Evolutionary conservation across 2,797 vertebrate species (phyloP), one percentile per base, ranked within the genome.

Genomic region (Coccyzus lansbergi): DNA sequence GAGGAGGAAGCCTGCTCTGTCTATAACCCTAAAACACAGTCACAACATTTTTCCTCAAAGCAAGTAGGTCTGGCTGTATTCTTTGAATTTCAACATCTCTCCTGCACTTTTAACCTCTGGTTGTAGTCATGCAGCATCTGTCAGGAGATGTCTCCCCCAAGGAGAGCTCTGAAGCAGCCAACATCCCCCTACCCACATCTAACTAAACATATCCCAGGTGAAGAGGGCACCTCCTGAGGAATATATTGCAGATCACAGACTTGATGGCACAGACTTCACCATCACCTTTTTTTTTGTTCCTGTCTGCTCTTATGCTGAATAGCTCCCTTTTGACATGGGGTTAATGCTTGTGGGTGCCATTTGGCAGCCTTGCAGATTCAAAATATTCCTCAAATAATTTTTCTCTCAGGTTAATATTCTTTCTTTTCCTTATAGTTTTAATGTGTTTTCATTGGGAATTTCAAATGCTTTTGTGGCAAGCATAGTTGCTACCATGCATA

Each of bases 271-370:
- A 71, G 46, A 62, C 72, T 80, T 96, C 67, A 21, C n/a, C 69
- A 59, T 80, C 65, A 56, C 33, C 4, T 46, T 18, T 53, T 42
- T 62, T 79, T 83, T 70, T 65, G 2, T 11, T 72, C 10, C 12
- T 6, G 1, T 94, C 80, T 96, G 89, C 83, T 96, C 87, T 88
- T 92, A 67, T 75, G 86, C 69, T 94, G 51, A 36, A 42, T 75
- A 74, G 42, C 17, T 92, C 19, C 33, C 28, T 87, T 89, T 92
- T 86, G 56, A 70, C 75, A 86, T 5, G 20, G 46, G 65, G 36
- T 31, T 81, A 93, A 85, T 65, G 53, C 86, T 77, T 74, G 59
- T 26, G 65, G 77, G 71, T 86, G 49, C 72, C 42, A 34, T 83
- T 58, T 78, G 42, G 44, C 72, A 94, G 75, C 51, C 68, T 64